Evolutionary conservation across 2,113 vertebrate species (phyloP), one percentile per base, ranked within the genome.

Genomic region (Amia ocellicauda): DNA sequence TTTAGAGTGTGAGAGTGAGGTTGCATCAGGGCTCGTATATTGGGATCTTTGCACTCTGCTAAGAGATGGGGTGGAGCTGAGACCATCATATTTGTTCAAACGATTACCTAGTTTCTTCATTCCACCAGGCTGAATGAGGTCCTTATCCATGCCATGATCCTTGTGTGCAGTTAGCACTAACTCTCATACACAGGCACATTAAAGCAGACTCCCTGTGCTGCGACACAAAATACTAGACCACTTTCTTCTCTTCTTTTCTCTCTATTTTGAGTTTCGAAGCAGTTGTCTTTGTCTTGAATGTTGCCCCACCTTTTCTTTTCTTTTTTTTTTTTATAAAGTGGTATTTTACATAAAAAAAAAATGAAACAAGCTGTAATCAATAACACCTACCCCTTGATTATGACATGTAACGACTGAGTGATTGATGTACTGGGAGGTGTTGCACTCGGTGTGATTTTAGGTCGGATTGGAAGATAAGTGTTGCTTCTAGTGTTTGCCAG

Each of bases 81-180:
- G 88, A 90, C 89, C 84, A 75, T 92, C 84, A 82, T 84, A 76
- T 90, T 82, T 90, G 78, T 80, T 84, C 87, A 91, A 87, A 91
- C 84, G 86, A 86, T 91, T 88, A 89, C 86, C 89, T 86, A 88
- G 88, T 90, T 91, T 89, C 89, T 93, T 94, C 91, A 92, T 96
- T 93, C 90, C 93, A 91, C 89, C 88, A 90, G 69, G 85, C 90
- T 87, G 89, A 92, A 89, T 92, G 90, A 95, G 88, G 88, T 92
- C 89, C 84, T 90, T 90, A 82, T 89, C n/a, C n/a, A n/a, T 88
- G 91, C 89, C 88, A 85, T 93, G 91, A 81, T 91, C 90, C 83
- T 89, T 89, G 89, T 83, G 92, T 93, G 91, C 90, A 72, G 70
- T 89, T 86, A 88, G 90, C 91, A 89, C 90, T 90, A 91, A 89